Percentiles rank a stretch among this genome's conserved stretches.
Conservation (phyloP, 2,113 vertebrate species). For the Oryzias melastigma region DNA sequence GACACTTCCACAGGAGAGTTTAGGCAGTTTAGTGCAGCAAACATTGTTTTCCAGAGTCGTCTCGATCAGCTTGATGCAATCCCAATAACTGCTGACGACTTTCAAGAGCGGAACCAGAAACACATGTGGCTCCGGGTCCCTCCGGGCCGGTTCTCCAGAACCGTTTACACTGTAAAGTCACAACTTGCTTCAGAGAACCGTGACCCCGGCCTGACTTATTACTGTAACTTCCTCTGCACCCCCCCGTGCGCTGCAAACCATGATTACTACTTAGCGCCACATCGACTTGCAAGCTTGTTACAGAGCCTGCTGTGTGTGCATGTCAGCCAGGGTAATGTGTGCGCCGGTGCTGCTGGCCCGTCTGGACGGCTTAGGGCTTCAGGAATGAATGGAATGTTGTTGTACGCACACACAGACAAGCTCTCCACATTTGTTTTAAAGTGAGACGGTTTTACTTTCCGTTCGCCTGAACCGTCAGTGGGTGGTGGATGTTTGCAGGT, state of each 20-base stretch:
- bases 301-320: not conserved
- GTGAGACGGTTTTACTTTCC: constrained; percentile 8
- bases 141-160: no score
- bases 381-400: constrained; percentile 82
- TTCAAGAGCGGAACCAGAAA: constrained; percentile 2
- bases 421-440: constrained; percentile 30
- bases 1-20: not conserved
- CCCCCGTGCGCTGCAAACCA: constrained; percentile 11
- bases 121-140: not conserved
- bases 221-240: constrained; percentile 14
- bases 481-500: constrained; percentile 31
- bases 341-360: constrained; percentile 45
- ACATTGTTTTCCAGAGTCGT: constrained; percentile 15
- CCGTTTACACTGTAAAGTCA: not conserved
- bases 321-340: constrained; percentile 14
- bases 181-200: constrained; percentile 9
- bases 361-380: constrained; percentile 62
- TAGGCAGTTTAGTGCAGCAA: not conserved
- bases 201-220: constrained; percentile 14
- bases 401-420: constrained; percentile 42
- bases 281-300: not conserved
- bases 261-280: constrained; percentile 9
- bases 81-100: not conserved
- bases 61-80: not conserved
- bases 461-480: constrained; percentile 10